A percentile compares a stretch with the other conserved stretches of the same genome.
phyloP scores from a whole-genome alignment of 2,113 vertebrate species.

The Empidonax traillii region DNA sequence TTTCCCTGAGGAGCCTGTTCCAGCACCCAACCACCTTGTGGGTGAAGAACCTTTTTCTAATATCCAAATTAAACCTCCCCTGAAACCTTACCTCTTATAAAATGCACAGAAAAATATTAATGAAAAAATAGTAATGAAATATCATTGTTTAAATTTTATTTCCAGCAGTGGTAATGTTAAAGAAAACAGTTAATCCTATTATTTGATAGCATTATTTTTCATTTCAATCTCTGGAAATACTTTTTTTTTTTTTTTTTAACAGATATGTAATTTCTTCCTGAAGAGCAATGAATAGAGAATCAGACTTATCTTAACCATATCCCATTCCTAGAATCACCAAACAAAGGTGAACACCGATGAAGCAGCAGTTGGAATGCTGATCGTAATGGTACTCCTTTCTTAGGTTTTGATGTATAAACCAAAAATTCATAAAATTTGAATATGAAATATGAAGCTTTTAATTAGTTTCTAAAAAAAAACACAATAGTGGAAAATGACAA shows the following conservation, averaged over 20 bases:
- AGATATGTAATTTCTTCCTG: background rate
- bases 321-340: background rate
- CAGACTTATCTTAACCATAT: background rate
- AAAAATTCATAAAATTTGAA: background rate
- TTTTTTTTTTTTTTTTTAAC: background rate
- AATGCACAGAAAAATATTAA: background rate
- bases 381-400: background rate
- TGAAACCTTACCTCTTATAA: background rate
- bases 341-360: background rate
- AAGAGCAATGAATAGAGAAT: background rate
- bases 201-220: background rate
- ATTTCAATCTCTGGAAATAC: background rate
- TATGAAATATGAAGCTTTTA: background rate
- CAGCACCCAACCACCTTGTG: background rate
- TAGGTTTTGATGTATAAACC: background rate
- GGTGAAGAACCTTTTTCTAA: background rate
- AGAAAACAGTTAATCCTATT: background rate
- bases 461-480: background rate
- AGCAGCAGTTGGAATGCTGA: background rate
- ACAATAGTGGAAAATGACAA: background rate
- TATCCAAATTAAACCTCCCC: background rate
- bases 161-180: background rate
- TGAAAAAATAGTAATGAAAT: background rate
- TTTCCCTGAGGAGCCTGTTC: background rate
- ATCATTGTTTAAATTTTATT: background rate